A percentile compares a stretch with the other conserved stretches of the same genome.
Conservation (phyloP, 2,113 vertebrate genomes). For the Rafetus swinhoei region DNA sequence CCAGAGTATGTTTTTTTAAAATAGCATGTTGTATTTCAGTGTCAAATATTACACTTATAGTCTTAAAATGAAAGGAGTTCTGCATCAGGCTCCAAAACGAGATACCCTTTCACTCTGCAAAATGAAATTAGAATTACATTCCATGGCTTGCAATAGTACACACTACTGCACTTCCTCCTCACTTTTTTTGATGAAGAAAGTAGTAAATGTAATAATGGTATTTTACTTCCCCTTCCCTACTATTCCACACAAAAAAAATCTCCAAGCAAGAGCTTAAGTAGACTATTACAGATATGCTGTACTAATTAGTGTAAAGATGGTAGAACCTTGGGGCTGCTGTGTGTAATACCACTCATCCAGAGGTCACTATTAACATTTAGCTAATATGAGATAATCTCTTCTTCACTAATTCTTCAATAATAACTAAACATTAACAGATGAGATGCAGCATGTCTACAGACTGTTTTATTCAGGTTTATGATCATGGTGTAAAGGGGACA, state of each 20-base stretch:
- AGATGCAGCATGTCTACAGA: not conserved
- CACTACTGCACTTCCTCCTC: not conserved
- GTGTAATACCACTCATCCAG: not conserved
- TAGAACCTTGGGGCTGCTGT: not conserved
- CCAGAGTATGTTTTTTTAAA: not conserved
- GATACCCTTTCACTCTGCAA: not conserved
- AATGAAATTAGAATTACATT: not conserved
- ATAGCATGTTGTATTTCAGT: not conserved
- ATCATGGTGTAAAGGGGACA: fast-evolving
- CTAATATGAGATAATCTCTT: not conserved
- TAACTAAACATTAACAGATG: not conserved
- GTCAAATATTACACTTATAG: not conserved
- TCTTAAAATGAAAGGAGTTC: not conserved
- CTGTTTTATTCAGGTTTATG: not conserved
- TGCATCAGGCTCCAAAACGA: not conserved
- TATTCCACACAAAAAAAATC: not conserved
- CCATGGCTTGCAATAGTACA: not conserved
- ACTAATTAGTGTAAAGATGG: fast-evolving
- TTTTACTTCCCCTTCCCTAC: not conserved
- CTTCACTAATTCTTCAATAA: not conserved
- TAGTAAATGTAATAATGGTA: not conserved
- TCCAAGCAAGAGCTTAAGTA: not conserved
- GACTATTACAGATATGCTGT: not conserved
- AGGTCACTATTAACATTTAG: not conserved
- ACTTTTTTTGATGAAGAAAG: not conserved